Base-by-base conservation (phyloP, 2,113 vertebrate species). In the Pundamilia nyererei region DNA sequence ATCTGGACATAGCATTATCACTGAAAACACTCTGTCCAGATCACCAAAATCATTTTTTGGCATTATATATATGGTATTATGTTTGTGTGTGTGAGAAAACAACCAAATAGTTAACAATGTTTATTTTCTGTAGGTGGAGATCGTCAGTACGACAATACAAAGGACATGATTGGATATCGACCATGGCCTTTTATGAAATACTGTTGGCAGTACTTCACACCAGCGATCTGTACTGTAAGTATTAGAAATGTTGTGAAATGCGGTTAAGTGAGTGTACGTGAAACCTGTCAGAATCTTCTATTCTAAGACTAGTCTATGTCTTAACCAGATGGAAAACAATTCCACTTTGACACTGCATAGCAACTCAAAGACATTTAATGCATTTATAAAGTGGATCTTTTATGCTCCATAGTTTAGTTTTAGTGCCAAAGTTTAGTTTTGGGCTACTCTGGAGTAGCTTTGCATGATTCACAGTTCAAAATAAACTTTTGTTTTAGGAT, bases 151-250 rank as follows among this genome's bases (percentile, higher is more conserved):
- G 97, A 98, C 92, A 98, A 98, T 84, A 68, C 98, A n/a, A 95
- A 98, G 89, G 97, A 98, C 90, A 99, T 99, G 98, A 99, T 99
- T 90, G 98, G 98, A 33, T 98, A 97, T 93, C 96, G 96, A 26
- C 98, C 98, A 0, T 97, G 97, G 97, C 96, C 97, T 7, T 87
- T 97, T 77, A 95, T 99, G 93, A 99, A 99, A 95, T 96, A 97
- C 21, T 99, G 98, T 89, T 99, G 98, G 98, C 88, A 97, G 90
- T 97, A 96, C 91, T 45, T 98, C 65, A 98, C 98, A 33, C 98
- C 98, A 0, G 95, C 95, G 7, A 80, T 98, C 70, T 99, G 98
- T 84, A 91, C 96, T 91, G 99, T 99, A 96, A 92, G 97, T 96
- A 82, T 21, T 38, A 5, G 14, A 56, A 79, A 49, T 65, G 6